phyloP scores from a whole-genome alignment of 2,113 vertebrate genomes.

The Chitala chitala region DNA sequence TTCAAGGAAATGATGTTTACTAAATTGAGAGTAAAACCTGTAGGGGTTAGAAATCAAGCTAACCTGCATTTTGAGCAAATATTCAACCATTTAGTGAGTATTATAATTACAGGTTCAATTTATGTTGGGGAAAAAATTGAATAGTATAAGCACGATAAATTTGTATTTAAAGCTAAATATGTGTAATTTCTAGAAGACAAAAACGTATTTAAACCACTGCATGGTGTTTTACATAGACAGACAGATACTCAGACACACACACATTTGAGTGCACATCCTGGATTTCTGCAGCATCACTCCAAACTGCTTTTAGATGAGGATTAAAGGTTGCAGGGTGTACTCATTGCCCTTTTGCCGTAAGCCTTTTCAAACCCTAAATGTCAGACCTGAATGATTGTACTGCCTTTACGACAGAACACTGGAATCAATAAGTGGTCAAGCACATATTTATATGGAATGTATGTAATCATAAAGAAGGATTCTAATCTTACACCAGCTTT shows the following conservation, averaged over 20 bases:
- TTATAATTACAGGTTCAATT: too few species aligned
- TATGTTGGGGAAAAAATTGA: not conserved
- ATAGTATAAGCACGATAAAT: too few species aligned
- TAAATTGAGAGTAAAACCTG: too few species aligned
- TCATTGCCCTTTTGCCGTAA: conserved; percentile 3
- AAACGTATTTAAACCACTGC: too few species aligned
- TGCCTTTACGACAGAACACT: conserved; percentile 21
- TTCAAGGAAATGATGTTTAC: too few species aligned
- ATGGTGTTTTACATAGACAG: too few species aligned
- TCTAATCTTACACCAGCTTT: not conserved
- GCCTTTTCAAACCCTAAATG: conserved; percentile 13
- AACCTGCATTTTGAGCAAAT: not conserved
- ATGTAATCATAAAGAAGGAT: conserved; percentile 18
- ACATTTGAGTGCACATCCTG: too few species aligned
- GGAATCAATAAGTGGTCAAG: conserved; percentile 23
- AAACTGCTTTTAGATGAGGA: not conserved
- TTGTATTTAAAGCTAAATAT: too few species aligned
- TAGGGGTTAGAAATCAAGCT: not conserved
- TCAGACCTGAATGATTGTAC: conserved; percentile 19
- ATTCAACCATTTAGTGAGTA: not conserved
- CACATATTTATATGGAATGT: conserved; percentile 21
- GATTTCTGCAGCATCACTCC: too few species aligned
- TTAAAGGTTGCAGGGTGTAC: not conserved
- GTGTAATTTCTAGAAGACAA: too few species aligned
- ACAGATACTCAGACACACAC: too few species aligned